Base-by-base conservation (phyloP, 2,113 vertebrate genomes). In the Ictalurus punctatus region DNA sequence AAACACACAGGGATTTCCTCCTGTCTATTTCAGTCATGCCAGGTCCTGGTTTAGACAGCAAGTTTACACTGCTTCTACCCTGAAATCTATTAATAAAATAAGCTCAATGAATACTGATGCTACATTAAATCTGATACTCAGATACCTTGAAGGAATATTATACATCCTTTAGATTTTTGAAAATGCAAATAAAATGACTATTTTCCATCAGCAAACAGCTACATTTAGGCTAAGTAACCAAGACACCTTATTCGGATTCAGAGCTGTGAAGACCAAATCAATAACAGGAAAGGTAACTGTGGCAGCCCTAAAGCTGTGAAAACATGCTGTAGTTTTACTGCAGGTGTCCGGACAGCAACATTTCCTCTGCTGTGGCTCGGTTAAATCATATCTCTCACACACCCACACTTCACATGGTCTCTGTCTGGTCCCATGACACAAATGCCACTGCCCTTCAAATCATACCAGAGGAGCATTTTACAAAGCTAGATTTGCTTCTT, bases 231-330 rank as follows among this genome's bases (percentile, higher is more conserved):
- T 61, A 74, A n/a, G 37, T 54, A 71, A 54, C 59, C 71, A 56
- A 61, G 17, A 83, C 21, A 12, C 10, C 76, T 81, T 12, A 48
- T 65, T 54, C 37, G 6, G 69, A 56, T 44, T 44, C 44, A 30
- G 79, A 83, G 73, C 58, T 79, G 58, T 25, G 4, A 78, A 88
- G 87, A 58, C 10, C 61, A 61, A 78, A 56, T 85, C 86, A 86
- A 90, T 89, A 91, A 91, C 87, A 87, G 88, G 90, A 91, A 91
- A 83, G 71, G 52, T 91, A 79, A 76, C 83, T 74, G 85, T 84
- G 58, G 90, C 80, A 67, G 87, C 27, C 65, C 87, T 83, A 90
- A 92, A 93, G 92, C 92, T 92, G 92, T 90, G 84, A 89, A 93
- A 93, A 93, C 92, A 93, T 40, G 37, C 81, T 59, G 71, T 58